Evolutionary conservation across 2,113 vertebrate species (phyloP).

Genomic region (Boleophthalmus pectinirostris): DNA sequence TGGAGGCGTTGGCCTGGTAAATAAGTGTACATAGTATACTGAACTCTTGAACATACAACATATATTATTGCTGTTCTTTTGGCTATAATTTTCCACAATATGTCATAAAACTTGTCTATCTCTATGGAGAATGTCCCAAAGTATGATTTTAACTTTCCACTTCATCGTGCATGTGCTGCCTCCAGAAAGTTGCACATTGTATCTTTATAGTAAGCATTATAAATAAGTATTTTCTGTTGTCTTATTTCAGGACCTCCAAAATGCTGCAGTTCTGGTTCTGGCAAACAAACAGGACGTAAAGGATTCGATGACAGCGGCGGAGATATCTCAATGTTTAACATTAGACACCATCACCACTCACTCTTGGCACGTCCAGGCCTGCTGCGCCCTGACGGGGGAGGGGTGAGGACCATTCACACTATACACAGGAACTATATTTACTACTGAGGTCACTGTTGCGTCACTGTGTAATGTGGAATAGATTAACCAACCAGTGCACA

Average conservation of each 20-base stretch:
- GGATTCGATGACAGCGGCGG: constrained; percentile 78
- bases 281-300: constrained; percentile 88
- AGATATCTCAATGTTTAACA: constrained; percentile 82
- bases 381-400: constrained; percentile 85
- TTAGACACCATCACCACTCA: constrained; percentile 81
- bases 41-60: no score
- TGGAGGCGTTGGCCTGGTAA: no score
- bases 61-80: no score
- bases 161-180: no score
- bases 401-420: constrained; percentile 76
- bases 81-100: no score
- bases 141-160: no score
- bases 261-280: constrained; percentile 81
- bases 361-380: constrained; percentile 85
- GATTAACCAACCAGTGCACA: no score
- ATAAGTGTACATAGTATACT: no score
- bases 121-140: no score
- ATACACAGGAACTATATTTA: background rate
- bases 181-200: no score
- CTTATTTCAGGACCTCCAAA: constrained; percentile 77
- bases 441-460: background rate
- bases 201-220: background rate
- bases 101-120: no score
- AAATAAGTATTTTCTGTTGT: background rate
- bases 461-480: background rate